Conservation (phyloP, 2,888 invertebrate species). For the Smittia sp. region DNA sequence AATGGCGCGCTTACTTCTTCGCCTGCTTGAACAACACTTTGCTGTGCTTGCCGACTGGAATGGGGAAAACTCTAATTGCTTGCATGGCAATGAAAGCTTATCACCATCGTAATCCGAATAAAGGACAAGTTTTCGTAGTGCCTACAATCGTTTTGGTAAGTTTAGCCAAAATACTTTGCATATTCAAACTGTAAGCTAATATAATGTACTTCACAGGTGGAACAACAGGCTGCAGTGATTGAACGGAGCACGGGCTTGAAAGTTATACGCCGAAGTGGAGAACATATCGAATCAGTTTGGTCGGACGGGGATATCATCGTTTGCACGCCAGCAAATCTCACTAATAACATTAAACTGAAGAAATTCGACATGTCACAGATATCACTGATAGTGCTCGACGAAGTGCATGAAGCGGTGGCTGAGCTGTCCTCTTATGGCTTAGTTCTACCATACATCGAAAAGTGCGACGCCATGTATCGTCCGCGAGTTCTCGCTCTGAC, state of each 20-base stretch:
- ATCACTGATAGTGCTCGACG: conserved; percentile 1
- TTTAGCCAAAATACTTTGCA: no score
- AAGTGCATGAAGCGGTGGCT: not conserved
- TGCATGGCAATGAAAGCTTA: conserved; percentile 1
- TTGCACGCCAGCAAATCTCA: not conserved
- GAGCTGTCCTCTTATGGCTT: not conserved
- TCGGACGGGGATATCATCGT: not conserved
- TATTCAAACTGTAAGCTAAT: not conserved
- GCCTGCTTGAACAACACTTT: not conserved
- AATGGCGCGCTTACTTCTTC: conserved; percentile 10
- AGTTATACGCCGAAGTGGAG: not conserved
- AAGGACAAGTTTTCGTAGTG: conserved; percentile 17
- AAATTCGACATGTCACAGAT: not conserved
- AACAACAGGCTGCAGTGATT: not conserved
- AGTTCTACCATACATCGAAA: not conserved
- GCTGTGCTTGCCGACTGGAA: conserved; percentile 1
- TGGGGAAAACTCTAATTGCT: conserved; percentile 13
- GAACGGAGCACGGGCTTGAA: not conserved
- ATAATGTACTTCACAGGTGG: not conserved
- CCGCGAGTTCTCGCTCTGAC: not conserved
- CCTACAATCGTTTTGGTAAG: conserved; percentile 23
- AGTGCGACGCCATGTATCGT: not conserved
- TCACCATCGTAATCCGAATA: not conserved
- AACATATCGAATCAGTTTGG: not conserved
- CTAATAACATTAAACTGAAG: not conserved